phyloP scores from a whole-genome alignment of 1,140 invertebrate species.

The Drosophila nebulosa region DNA sequence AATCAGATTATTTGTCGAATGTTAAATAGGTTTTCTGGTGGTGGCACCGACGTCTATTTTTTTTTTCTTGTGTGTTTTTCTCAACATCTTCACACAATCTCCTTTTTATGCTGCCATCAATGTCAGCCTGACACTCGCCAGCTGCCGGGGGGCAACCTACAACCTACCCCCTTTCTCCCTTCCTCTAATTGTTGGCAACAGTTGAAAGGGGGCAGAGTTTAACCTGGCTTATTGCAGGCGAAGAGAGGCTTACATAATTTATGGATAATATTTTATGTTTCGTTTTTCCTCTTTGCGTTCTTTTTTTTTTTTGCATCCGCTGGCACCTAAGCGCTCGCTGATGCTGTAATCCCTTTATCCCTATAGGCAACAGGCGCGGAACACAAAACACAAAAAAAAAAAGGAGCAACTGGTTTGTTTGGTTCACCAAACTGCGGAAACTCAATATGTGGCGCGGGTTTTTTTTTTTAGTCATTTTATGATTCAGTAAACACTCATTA shows the following conservation, averaged over 20 bases:
- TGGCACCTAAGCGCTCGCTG: background rate
- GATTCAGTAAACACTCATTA: background rate
- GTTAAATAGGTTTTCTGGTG: background rate
- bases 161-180: background rate
- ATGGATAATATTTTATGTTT: background rate
- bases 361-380: background rate
- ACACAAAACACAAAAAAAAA: no score
- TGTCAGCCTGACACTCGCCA: background rate
- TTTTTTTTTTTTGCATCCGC: background rate
- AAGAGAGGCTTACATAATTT: background rate
- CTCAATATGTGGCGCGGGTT: background rate
- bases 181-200: background rate
- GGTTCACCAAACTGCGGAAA: background rate
- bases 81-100: background rate
- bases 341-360: background rate
- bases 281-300: background rate
- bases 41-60: background rate
- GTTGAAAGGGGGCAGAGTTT: background rate
- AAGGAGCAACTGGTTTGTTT: background rate
- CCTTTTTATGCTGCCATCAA: background rate
- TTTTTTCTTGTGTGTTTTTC: background rate
- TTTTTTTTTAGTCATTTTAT: background rate
- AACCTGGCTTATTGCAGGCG: background rate
- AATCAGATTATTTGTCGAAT: background rate
- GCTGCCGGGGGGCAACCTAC: background rate